Base-by-base conservation (phyloP, 2,888 invertebrate species). In the Melanostoma scalare region DNA sequence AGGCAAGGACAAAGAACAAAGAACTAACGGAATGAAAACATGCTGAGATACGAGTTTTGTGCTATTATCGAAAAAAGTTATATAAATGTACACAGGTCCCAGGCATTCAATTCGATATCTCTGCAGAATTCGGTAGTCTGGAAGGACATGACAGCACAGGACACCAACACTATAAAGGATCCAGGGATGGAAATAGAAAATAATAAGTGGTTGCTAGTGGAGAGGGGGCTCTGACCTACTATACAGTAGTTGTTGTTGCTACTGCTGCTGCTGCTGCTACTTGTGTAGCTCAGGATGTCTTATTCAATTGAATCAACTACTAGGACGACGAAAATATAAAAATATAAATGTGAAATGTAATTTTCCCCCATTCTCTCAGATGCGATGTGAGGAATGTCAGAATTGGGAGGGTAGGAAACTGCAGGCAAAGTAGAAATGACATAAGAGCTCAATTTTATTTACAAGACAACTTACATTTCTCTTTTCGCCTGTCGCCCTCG, bases 231-330 rank as follows among this genome's bases (percentile, higher is more conserved):
- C 31, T 61, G 72, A 78, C 72, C 78, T 67, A 78, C 52, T 68
- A 52, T n/a, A 5, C 10, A n/a, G 20, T 10, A 46, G 3, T 10
- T 46, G 44, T 10, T 46, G 5, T 38, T 38, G 53, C 46, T 65
- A 20, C 67, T 77, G 61, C 33, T 60, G 67, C 5, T 5, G 56
- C 30, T 20, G 20, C n/a, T n/a, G 30, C 35, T 53, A 8, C 8
- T 68, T 38, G 35, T 72, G 65, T 55, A 44, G 56, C 38, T 35
- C 42, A 65, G 46, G 42, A 33, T 56, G 36, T 58, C 46, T 60
- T 52, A 75, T 80, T 76, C 76, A 81, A 81, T 81, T 76, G 76
- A 76, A 67, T 9, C 40, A 20, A 48, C 53, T 30, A n/a, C 3
- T 20, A 35, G 35, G 61, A 61, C 31, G 63, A 68, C 6, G 42